Evolutionary conservation across 64 coral and sea anemone species (phyloP).

Genomic region (Anthopleura sola): DNA sequence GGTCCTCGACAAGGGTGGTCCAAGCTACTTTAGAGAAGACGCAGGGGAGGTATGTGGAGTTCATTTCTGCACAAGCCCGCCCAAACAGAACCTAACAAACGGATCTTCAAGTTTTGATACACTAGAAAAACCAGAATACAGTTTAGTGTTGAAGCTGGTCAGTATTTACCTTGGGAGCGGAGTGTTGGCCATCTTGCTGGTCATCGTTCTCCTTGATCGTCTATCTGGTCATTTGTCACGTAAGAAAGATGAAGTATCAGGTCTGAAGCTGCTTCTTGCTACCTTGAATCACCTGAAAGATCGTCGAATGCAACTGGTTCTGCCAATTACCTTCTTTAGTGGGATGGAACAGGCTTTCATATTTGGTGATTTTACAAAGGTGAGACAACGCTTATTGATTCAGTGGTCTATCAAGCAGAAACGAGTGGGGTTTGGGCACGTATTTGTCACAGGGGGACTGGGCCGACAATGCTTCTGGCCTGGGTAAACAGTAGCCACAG

Average conservation of each 20-base stretch:
- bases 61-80: constrained; percentile 32
- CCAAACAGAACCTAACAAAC: constrained; percentile 18
- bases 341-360: constrained; percentile 96
- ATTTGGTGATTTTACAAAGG: constrained; percentile 88
- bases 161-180: constrained; percentile 82
- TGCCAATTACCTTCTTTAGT: constrained; percentile 91
- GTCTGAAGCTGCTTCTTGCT: constrained; percentile 65
- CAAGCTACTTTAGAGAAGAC: constrained; percentile 54
- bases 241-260: constrained; percentile 65
- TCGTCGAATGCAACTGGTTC: constrained; percentile 66
- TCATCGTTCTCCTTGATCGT: constrained; percentile 65
- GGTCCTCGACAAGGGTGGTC: constrained; percentile 58
- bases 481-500: too few species aligned
- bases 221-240: constrained; percentile 60
- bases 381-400: not conserved
- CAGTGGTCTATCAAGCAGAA: too few species aligned
- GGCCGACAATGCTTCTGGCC: too few species aligned
- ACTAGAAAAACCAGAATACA: constrained; percentile 46
- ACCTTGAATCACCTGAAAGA: constrained; percentile 77
- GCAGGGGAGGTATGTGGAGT: constrained; percentile 75
- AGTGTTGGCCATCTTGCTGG: constrained; percentile 50
- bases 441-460: too few species aligned
- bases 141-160: constrained; percentile 66
- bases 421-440: not conserved
- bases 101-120: constrained; percentile 35